Evolutionary conservation across 1,140 invertebrate genomes (phyloP).

Genomic region (Liolophura sinensis): DNA sequence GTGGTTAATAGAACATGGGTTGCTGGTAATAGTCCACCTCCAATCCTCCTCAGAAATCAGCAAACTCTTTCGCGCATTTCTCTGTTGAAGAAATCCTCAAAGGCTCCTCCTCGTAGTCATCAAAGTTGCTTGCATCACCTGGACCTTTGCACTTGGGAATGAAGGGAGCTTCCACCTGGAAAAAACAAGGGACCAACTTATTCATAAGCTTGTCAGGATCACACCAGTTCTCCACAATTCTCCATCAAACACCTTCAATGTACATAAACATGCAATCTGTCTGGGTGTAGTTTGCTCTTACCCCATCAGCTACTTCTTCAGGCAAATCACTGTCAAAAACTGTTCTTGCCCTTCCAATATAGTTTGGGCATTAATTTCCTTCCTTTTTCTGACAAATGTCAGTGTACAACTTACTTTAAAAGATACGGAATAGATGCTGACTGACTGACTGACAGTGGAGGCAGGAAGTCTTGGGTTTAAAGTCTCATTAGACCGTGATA

Average conservation of each 20-base stretch:
- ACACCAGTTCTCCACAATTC: neutral
- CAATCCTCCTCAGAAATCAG: conserved; percentile 61
- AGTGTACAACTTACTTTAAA: neutral
- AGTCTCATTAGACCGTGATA: too few relatives aligned
- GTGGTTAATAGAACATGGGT: conserved; percentile 18
- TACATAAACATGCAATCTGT: too few relatives aligned
- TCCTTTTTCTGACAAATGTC: neutral
- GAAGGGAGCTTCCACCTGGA: conserved; percentile 63
- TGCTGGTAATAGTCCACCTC: conserved; percentile 9
- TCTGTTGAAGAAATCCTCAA: conserved; percentile 58
- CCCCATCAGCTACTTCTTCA: too few relatives aligned
- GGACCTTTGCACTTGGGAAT: conserved; percentile 62
- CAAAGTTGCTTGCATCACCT: conserved; percentile 66
- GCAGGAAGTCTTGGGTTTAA: too few relatives aligned
- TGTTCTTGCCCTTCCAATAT: too few relatives aligned
- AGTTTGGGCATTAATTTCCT: neutral
- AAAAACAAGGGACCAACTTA: conserved; percentile 1
- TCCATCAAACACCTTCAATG: too few relatives aligned
- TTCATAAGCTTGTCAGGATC: neutral
- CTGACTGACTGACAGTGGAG: too few relatives aligned
- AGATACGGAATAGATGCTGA: too few relatives aligned
- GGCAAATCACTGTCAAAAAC: too few relatives aligned
- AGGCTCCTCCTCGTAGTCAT: conserved; percentile 65
- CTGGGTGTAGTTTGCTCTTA: too few relatives aligned
- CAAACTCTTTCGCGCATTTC: conserved; percentile 63